Conservation (phyloP, 2,888 invertebrate genomes). For the Tipula helvola region DNA sequence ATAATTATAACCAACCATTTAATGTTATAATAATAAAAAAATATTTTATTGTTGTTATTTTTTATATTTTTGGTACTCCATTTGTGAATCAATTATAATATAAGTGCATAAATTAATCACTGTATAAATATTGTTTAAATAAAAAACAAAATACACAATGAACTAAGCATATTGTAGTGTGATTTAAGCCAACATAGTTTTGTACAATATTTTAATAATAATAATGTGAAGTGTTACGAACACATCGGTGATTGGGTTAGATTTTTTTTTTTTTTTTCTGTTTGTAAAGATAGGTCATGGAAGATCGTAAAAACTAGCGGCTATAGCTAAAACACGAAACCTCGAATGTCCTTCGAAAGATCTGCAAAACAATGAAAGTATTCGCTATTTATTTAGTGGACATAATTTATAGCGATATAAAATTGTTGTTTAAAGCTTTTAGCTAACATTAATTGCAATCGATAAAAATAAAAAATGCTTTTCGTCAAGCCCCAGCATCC, state of each 20-base stretch:
- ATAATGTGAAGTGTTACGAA: no score
- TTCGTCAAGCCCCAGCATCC: not conserved
- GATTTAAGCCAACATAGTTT: no score
- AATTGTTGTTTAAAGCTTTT: not conserved
- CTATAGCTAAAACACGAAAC: not conserved
- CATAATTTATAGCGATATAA: not conserved
- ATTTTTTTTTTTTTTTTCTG: not conserved
- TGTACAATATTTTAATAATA: no score
- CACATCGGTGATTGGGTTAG: not conserved
- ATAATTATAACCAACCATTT: not conserved
- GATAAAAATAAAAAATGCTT: not conserved
- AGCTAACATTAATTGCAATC: not conserved
- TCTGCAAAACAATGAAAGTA: not conserved
- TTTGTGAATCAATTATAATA: not conserved
- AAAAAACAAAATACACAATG: not conserved
- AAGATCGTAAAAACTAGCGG: not conserved
- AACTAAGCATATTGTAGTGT: not conserved
- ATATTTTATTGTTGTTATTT: not conserved
- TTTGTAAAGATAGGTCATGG: not conserved
- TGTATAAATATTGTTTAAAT: not conserved
- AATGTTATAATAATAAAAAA: not conserved
- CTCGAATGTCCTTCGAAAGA: not conserved
- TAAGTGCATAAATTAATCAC: not conserved
- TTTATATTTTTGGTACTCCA: not conserved
- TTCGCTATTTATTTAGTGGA: not conserved